Base-by-base conservation (phyloP, 2,888 invertebrate genomes). In the Epiblema foenella region DNA sequence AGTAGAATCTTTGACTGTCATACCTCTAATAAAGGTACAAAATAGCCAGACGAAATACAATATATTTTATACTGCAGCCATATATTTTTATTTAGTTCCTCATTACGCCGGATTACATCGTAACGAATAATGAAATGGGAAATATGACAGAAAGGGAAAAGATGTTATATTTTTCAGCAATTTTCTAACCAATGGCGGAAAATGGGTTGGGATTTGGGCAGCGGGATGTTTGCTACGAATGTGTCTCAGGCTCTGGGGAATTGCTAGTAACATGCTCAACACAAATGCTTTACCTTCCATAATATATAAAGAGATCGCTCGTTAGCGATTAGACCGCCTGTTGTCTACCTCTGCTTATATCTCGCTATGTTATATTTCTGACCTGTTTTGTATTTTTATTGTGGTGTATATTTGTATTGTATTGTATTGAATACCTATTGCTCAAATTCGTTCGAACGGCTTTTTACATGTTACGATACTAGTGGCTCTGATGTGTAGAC, bases 101-200 rank as follows among this genome's bases (percentile, higher is more conserved):
- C 56, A 56, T 56, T 56, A 56, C 56, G 29, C 7, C 5, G 56
- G 29, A 15, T 56, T 56, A 29, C 56, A 56, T 56, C 15, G 24
- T 56, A 56, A 56, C 29, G 56, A 56, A 56, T 46, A 51, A 56
- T 29, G 29, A 56, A 56, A 56, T 56, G 56, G 56, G n/a, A 56
- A 56, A 56, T 56, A 56, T 56, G 56, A 56, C 56, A n/a, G 29
- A n/a, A 29, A 1, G 9, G 29, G 29, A 56, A 56, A 56, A 56
- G 24, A 29, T 20, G 12, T 29, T 12, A 29, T n/a, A n/a, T 20
- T 29, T 56, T 56, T 29, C 29, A 56, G 56, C 56, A 56, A 56
- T 29, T 56, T 56, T 29, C 56, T n/a, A 54, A 54, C 52, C 52
- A 24, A 54, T 54, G 52, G 11, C 52, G 52, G 56, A n/a, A 56